These are phyloP conservation scores for Homalodisca vitripennis DNA, from an alignment of 1,140 invertebrate species.

Conservation along the genomic window DNA sequence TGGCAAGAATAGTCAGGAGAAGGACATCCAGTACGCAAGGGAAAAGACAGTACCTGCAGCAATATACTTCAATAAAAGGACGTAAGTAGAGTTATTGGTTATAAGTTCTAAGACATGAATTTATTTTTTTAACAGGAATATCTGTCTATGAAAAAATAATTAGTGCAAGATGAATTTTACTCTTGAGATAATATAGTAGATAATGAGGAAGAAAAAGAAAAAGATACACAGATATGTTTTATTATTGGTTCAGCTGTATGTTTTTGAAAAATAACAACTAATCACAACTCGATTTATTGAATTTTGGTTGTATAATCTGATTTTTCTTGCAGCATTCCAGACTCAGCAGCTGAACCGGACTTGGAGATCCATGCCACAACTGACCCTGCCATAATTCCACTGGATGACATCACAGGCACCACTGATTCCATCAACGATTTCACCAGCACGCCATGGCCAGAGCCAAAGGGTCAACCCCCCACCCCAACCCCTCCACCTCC, in stretches of 20 bases:
- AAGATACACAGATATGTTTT: no score
- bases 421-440: slow-evolving; percentile 76
- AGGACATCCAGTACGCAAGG: slow-evolving; percentile 78
- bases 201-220: no score
- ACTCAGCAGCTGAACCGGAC: slow-evolving; percentile 82
- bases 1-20: slow-evolving; percentile 82
- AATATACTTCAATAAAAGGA: slow-evolving; percentile 78
- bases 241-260: no score
- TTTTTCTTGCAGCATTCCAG: slow-evolving; percentile 64
- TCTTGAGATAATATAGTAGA: no score
- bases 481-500: slow-evolving; percentile 45
- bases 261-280: no score
- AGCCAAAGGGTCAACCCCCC: slow-evolving; percentile 62
- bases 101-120: no score
- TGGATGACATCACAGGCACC: slow-evolving; percentile 82
- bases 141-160: no score
- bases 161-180: no score
- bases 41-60: slow-evolving; percentile 82
- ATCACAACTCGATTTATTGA: no score
- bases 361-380: slow-evolving; percentile 69
- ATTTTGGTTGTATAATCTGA: background rate
- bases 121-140: no score
- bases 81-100: slow-evolving; percentile 53
- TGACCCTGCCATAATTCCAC: slow-evolving; percentile 79
- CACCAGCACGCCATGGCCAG: slow-evolving; percentile 72